Percentiles rank a stretch among this genome's conserved stretches.
Conservation (phyloP, 64 coral and sea anemone species). For the Acropora tenuis region DNA sequence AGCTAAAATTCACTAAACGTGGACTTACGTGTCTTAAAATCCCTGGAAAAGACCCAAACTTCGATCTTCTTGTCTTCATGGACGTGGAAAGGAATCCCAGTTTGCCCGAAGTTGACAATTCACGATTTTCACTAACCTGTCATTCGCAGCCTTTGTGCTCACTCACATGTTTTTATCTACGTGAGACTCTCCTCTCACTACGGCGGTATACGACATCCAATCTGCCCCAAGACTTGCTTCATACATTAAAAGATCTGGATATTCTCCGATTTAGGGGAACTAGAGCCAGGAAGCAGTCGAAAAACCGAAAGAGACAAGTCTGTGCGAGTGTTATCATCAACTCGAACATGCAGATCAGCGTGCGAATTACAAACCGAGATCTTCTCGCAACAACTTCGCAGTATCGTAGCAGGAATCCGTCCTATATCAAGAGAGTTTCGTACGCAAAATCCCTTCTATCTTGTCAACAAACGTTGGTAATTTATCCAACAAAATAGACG, state of each 20-base stretch:
- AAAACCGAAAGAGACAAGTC: constrained; percentile 48
- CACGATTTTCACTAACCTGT: constrained; percentile 4
- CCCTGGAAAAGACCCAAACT: constrained; percentile 50
- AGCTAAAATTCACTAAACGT: constrained; percentile 55
- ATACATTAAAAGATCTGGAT: constrained; percentile 61
- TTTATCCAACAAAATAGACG: constrained; percentile 36
- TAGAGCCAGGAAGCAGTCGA: constrained; percentile 40
- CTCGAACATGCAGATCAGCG: constrained; percentile 40
- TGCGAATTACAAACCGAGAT: constrained; percentile 39
- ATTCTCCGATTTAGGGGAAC: constrained; percentile 68
- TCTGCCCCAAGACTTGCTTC: constrained; percentile 62
- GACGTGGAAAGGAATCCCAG: constrained; percentile 58
- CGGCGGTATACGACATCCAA: neutral
- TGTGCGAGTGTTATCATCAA: neutral
- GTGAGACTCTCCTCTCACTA: constrained; percentile 57
- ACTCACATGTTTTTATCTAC: constrained; percentile 32
- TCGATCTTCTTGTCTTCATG: constrained; percentile 56
- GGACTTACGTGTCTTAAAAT: neutral
- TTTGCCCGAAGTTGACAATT: constrained; percentile 32
- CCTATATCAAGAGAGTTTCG: constrained; percentile 6
- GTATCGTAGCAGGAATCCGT: constrained; percentile 24
- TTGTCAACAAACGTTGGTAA: constrained; percentile 32
- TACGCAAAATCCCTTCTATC: constrained; percentile 68
- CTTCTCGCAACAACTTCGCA: neutral
- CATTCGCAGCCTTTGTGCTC: constrained; percentile 17